Base-by-base conservation (phyloP, 2,113 vertebrate genomes). In the Lepidothrix coronata region DNA sequence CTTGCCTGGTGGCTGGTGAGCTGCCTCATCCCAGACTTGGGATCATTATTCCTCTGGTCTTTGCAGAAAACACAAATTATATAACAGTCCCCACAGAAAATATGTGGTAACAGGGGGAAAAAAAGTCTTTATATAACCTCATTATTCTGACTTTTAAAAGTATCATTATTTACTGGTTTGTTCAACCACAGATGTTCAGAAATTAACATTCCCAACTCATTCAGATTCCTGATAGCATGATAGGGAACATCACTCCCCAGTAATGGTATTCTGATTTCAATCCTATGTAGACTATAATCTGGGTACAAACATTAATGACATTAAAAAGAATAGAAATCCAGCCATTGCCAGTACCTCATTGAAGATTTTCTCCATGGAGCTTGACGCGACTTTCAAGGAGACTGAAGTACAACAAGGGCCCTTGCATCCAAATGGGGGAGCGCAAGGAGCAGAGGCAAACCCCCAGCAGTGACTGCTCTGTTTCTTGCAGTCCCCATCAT, bases 121-220 rank as follows among this genome's bases (percentile, higher is more conserved):
- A 73, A 37, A 14, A 43, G 12, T 27, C 55, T 89, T 80, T 89
- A 23, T 25, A 44, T 59, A 61, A 7, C 24, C 28, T 91, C 22
- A 66, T 93, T 73, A 72, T 43, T 46, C 4, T 88, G 81, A 90
- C 72, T 82, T 96, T 95, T 97, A 43, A 76, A 94, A 92, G 86
- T 81, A 79, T 5, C 0, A 2, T 58, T 91, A 78, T 84, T 83
- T 91, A 84, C 74, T 63, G 61, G 15, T 93, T 61, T 23, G 5
- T 91, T 95, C 72, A 85, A 43, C 23, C 25, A 51, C 81, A 89
- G 86, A 90, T 67, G 68, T 88, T 96, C 86, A 95, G 55, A 82
- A 93, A 94, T 86, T 59, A 95, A 82, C 67, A 82, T 90, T 96
- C 39, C 24, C 35, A 80, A 33, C 23, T 67, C 48, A 41, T 49